Percentiles rank a stretch among this genome's conserved stretches.
Conservation (phyloP, 2,797 vertebrate genomes). For the Hypotaenidia philippensis region DNA sequence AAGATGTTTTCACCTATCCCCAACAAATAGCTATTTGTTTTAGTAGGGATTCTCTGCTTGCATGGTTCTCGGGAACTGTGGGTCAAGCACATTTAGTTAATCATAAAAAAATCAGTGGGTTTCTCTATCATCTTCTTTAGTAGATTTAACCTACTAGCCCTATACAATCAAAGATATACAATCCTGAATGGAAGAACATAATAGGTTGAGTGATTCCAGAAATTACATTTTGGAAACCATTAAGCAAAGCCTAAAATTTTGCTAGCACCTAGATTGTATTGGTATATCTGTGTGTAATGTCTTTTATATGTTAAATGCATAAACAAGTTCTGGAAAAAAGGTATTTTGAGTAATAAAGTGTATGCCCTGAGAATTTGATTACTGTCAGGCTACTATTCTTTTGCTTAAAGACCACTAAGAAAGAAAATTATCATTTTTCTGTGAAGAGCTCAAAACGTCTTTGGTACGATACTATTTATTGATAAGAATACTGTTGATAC, state of each 20-base stretch:
- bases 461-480: neutral
- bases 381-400: neutral
- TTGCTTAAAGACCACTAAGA: neutral
- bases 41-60: neutral
- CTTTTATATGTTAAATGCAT: neutral
- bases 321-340: neutral
- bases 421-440: neutral
- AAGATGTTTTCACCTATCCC: neutral
- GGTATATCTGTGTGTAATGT: neutral
- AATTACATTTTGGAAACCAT: neutral
- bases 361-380: neutral
- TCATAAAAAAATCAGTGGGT: neutral
- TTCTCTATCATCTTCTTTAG: neutral
- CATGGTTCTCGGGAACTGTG: neutral
- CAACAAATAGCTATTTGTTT: neutral
- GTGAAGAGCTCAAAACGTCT: neutral
- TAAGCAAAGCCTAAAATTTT: neutral
- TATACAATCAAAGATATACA: neutral
- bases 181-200: neutral
- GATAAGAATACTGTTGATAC: neutral
- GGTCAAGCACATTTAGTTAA: neutral
- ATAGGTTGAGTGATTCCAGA: neutral
- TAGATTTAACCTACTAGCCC: neutral
- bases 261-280: neutral
- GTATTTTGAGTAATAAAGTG: neutral